A percentile compares a stretch with the other conserved stretches of the same genome.
Evolutionary conservation across 2,113 vertebrate genomes (phyloP).

Genomic region (Plecotus auritus): DNA sequence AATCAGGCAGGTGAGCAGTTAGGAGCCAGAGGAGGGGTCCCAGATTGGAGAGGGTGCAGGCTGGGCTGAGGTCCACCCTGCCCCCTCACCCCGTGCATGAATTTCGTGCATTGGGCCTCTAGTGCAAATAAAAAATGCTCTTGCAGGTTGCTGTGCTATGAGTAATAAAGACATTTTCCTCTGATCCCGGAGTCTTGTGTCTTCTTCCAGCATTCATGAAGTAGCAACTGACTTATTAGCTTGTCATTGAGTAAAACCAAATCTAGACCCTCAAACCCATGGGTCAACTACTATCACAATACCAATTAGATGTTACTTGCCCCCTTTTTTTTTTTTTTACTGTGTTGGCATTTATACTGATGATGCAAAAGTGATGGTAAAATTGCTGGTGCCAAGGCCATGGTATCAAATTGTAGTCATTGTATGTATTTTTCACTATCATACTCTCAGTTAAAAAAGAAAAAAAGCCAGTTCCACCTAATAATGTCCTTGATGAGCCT

Average conservation of each 20-base stretch:
- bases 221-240: background rate
- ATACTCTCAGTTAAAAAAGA: background rate
- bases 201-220: slow-evolving; percentile 13
- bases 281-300: background rate
- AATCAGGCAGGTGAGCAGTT: too few relatives aligned
- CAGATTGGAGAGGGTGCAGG: too few relatives aligned
- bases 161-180: background rate
- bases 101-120: too few relatives aligned
- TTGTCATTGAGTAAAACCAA: slow-evolving; percentile 23
- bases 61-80: too few relatives aligned
- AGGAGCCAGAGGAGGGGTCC: too few relatives aligned
- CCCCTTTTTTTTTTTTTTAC: background rate
- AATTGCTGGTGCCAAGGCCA: background rate
- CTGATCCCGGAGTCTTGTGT: background rate
- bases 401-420: background rate
- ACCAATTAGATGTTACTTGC: background rate
- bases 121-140: background rate
- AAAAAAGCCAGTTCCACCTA: background rate
- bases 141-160: background rate
- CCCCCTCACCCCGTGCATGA: too few relatives aligned
- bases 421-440: background rate
- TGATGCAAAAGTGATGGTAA: background rate
- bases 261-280: background rate
- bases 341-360: background rate
- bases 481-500: background rate